Evolutionary conservation across 2,113 vertebrate genomes (phyloP).

Genomic region (Semnopithecus entellus): DNA sequence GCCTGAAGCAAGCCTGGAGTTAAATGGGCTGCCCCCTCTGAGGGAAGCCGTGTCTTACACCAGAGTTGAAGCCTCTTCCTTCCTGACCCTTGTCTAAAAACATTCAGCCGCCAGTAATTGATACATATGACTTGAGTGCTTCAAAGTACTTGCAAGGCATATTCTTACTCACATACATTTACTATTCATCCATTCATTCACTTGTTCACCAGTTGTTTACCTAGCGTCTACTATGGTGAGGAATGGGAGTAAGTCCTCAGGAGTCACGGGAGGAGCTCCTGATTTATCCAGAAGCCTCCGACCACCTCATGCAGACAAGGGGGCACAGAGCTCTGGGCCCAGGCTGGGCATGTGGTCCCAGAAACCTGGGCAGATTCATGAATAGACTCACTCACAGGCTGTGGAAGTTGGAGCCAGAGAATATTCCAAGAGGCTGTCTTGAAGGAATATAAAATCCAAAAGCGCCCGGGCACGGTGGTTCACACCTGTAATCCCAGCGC

Average conservation of each 20-base stretch:
- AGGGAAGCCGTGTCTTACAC: neutral
- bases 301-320: neutral
- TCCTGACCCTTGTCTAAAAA: neutral
- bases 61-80: neutral
- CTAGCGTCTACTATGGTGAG: neutral
- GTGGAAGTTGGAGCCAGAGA: neutral
- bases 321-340: neutral
- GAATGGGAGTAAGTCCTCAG: neutral
- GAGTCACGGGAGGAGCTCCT: neutral
- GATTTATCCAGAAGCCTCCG: neutral
- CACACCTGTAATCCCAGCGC: too few relatives aligned
- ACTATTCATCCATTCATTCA: neutral
- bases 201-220: neutral
- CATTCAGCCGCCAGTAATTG: neutral
- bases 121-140: neutral
- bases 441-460: neutral
- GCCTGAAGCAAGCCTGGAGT: neutral
- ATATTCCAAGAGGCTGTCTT: neutral
- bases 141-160: neutral
- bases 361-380: neutral
- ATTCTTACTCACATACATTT: neutral
- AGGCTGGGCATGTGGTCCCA: neutral
- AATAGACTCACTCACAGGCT: neutral
- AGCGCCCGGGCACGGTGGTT: too few relatives aligned
- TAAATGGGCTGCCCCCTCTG: neutral